phyloP scores from a whole-genome alignment of 1,140 invertebrate genomes.

The Brachionus plicatilis region DNA sequence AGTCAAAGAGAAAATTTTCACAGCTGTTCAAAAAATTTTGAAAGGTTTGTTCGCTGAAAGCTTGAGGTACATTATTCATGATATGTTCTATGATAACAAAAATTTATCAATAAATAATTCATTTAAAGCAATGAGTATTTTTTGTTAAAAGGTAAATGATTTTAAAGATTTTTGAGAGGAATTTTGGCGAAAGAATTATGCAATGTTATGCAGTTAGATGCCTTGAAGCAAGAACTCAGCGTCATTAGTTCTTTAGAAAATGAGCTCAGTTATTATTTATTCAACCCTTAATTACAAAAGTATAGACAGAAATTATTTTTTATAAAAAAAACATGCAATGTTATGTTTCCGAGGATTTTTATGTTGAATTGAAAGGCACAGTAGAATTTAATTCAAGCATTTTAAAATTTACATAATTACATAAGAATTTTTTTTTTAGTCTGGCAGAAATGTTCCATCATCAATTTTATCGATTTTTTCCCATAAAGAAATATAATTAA shows the following conservation, averaged over 20 bases:
- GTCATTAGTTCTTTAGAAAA: not conserved
- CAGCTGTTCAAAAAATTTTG: not conserved
- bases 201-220: not conserved
- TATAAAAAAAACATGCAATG: not conserved
- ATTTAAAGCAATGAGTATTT: not conserved
- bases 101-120: not conserved
- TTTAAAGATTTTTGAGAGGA: not conserved
- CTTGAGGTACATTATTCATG: not conserved
- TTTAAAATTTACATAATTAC: not conserved
- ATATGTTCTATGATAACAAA: not conserved
- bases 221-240: not conserved
- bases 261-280: not conserved
- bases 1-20: constrained; percentile 36
- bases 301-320: not conserved
- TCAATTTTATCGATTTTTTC: not conserved
- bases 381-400: not conserved
- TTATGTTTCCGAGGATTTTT: not conserved
- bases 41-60: not conserved
- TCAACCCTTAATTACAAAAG: not conserved
- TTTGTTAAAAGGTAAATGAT: not conserved
- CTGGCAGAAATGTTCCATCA: not conserved
- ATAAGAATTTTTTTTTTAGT: not conserved
- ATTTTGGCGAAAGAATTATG: not conserved
- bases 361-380: not conserved
- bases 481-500: too few relatives aligned